Evolutionary conservation across 2,888 invertebrate genomes (phyloP), one percentile per base, ranked within the genome.

Genomic region (Acrocera orbiculus): DNA sequence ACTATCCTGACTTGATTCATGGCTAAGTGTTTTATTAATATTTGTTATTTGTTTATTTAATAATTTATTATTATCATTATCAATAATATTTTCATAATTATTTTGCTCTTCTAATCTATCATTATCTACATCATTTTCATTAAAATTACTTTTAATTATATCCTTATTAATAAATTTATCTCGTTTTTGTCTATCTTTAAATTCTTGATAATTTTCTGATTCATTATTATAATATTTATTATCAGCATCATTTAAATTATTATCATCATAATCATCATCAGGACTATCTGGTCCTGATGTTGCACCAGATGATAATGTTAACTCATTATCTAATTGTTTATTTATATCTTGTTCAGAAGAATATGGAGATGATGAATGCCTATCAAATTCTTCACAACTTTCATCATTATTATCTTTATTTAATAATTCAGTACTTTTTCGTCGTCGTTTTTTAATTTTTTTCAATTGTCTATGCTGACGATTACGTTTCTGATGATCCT

Each of bases 231-330:
- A 38, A 9, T 38, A 26, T 16, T 27, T 36, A 16, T 39, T 70
- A 27, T 72, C 70, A 37, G 75, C 74, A 39, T 78, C 76, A 29
- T 67, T 61, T 45, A 79, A 78, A n/a, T n/a, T n/a, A n/a, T n/a
- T n/a, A 42, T 77, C 76, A 38, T 75, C 75, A 47, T 79, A 80
- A 41, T 72, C 64, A 5, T 75, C 74, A 3, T 56, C 60, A 9
- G 85, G 85, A 53, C 81, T 82, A 47, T 87, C 86, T 0, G 87
- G 87, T 1, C 87, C 87, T 7, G 85, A 85, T 10, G 87, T 87
- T 48, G 80, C 83, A 3, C 86, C 85, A 0, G 85, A 85, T 8
- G 82, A 81, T n/a, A n/a, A n/a, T n/a, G n/a, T n/a, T n/a, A n/a
- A n/a, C n/a, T n/a, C n/a, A n/a, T n/a, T n/a, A n/a, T n/a, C n/a